Evolutionary conservation across 2,888 invertebrate genomes (phyloP), one percentile per base, ranked within the genome.

Genomic region (Andricus curvator): DNA sequence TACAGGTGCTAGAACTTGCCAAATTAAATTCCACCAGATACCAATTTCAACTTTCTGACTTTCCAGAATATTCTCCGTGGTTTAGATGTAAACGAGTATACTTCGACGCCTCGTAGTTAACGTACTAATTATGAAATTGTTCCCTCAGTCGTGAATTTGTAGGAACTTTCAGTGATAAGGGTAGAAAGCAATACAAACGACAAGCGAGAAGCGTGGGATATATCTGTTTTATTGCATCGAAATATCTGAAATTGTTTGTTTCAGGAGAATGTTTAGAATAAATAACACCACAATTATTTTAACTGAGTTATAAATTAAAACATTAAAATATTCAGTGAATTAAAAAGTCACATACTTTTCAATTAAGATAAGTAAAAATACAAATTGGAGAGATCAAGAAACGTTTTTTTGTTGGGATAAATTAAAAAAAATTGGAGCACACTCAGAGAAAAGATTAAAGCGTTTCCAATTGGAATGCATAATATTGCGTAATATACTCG

Each of bases 121-220:
- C 84, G 81, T 81, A 84, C 84, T 86, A 88, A 89, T 88, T 89
- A 86, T 80, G 83, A 87, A 84, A 88, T 85, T 82, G 83, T 80
- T 85, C 76, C 78, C 77, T 67, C 77, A 76, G 81, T 80, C 81
- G 67, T 77, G 82, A 80, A 83, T 67, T 77, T 81, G 56, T 29
- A 56, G 33, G 56, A 74, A 74, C 56, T 74, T 74, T 20, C 13
- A 56, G 51, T 56, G 56, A 56, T n/a, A 37, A 74, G 33, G 33
- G 74, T 33, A n/a, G 5, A 51, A 56, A 33, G 74, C 56, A 74
- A 74, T 74, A 56, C 33, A 56, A 74, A 56, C 20, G n/a, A 33
- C 56, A 51, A 29, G 33, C 33, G 20, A n/a, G 29, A 20, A 67
- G 25, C 44, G 48, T 25, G 25, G 44, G 48, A 17, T n/a, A 56